phyloP scores from a whole-genome alignment of 2,888 invertebrate species.

The Tipula vernalis region DNA sequence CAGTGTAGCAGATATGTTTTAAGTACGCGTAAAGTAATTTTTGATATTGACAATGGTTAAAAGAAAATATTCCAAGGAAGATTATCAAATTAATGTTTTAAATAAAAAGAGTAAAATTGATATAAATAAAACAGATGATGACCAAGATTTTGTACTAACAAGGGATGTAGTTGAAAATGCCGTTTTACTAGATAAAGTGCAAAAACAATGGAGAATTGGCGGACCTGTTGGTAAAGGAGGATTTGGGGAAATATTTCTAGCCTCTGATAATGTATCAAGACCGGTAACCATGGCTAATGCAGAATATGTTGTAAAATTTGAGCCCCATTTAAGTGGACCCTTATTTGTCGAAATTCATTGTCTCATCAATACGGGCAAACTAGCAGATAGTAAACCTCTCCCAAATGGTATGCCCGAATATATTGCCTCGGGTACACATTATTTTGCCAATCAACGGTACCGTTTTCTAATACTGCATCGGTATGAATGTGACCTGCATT shows the following conservation, averaged over 20 bases:
- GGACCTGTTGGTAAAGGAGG: conserved; percentile 76
- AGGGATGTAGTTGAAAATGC: too few species aligned
- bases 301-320: conserved; percentile 77
- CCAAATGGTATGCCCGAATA: conserved; percentile 72
- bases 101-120: too few species aligned
- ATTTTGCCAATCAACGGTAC: conserved; percentile 59
- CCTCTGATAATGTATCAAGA: conserved; percentile 52
- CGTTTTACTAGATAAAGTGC: too few species aligned
- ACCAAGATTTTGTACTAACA: too few species aligned
- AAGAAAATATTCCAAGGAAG: too few species aligned
- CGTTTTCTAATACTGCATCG: too few species aligned
- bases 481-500: too few species aligned
- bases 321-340: conserved; percentile 90
- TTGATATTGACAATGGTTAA: too few species aligned
- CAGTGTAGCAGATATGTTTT: too few species aligned
- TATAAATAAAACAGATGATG: too few species aligned
- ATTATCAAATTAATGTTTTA: too few species aligned
- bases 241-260: conserved; percentile 86
- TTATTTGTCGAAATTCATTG: conserved; percentile 97
- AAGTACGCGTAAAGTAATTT: too few species aligned
- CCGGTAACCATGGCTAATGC: conserved; percentile 56
- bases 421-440: conserved; percentile 79
- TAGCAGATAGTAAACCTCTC: conserved; percentile 23
- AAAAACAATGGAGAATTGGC: conserved; percentile 71
- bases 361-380: conserved; percentile 74